Conservation (phyloP, 2,797 vertebrate genomes). For the Remorina albescens region DNA sequence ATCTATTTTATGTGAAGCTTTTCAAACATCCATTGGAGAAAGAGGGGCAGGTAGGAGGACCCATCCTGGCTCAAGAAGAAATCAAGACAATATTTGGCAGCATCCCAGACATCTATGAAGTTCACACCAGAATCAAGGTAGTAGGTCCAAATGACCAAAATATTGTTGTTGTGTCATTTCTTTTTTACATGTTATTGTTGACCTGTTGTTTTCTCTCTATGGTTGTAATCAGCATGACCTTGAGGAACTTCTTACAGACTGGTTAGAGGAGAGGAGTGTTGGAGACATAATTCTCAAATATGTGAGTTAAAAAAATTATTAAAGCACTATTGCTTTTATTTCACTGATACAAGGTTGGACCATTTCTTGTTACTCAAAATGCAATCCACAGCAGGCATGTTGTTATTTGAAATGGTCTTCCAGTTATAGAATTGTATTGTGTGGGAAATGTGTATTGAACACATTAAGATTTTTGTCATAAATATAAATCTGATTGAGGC, state of each 20-base stretch:
- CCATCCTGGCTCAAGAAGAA: conserved; percentile 96
- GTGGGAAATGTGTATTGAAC: too few relatives aligned
- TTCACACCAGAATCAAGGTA: conserved; percentile 97
- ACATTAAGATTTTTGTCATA: too few relatives aligned
- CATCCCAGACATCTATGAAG: conserved; percentile 97
- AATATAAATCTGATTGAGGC: too few relatives aligned
- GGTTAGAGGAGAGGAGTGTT: conserved; percentile 94
- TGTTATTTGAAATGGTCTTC: too few relatives aligned
- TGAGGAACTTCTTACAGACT: conserved; percentile 94
- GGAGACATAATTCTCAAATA: conserved; percentile 96
- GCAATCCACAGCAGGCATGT: too few relatives aligned
- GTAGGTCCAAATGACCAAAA: neutral
- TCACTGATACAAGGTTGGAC: too few relatives aligned
- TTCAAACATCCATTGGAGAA: conserved; percentile 96
- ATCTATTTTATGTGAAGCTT: conserved; percentile 80
- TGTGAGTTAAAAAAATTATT: conserved; percentile 83
- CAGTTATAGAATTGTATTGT: too few relatives aligned
- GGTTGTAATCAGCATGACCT: conserved; percentile 87
- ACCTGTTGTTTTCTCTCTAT: conserved; percentile 20
- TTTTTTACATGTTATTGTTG: neutral
- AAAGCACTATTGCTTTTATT: neutral
- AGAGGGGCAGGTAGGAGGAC: conserved; percentile 95
- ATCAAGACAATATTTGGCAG: conserved; percentile 99
- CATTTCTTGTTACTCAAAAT: too few relatives aligned
- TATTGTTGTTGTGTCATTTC: neutral